These are phyloP conservation scores for Progne subis DNA, from an alignment of 2,113 vertebrate species.

Conservation along the genomic window DNA sequence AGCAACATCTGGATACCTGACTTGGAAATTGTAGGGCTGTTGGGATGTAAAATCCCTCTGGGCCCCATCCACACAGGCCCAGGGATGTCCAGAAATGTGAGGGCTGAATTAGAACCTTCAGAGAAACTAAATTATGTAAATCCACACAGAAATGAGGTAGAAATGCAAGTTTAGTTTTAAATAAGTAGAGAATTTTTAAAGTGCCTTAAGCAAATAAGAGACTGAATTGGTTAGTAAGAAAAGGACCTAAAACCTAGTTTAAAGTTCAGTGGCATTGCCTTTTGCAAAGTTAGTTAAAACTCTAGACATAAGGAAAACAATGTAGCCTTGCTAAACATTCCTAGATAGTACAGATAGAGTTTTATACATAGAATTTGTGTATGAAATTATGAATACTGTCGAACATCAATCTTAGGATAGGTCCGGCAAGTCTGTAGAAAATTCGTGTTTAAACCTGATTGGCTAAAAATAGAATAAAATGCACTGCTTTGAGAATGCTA, in stretches of 20 bases:
- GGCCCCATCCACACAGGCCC: background rate
- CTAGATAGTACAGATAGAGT: background rate
- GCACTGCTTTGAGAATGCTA: background rate
- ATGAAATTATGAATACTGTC: background rate
- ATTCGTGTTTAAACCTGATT: background rate
- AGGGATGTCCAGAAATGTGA: background rate
- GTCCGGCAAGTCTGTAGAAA: background rate
- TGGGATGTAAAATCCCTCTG: background rate
- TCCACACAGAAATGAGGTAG: background rate
- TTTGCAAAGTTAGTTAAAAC: background rate
- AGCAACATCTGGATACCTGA: background rate
- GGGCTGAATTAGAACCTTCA: background rate
- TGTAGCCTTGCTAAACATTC: background rate
- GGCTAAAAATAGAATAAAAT: background rate
- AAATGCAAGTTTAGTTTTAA: background rate
- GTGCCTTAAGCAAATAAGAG: background rate
- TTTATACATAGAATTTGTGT: background rate
- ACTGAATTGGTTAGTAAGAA: background rate
- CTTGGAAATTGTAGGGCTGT: background rate
- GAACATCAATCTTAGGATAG: background rate
- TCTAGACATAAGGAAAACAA: background rate
- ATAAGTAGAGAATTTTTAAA: background rate
- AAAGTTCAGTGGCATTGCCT: background rate
- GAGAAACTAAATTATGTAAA: background rate
- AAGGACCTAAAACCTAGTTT: background rate